phyloP scores from a whole-genome alignment of 2,888 invertebrate genomes.

The Papilio protenor region DNA sequence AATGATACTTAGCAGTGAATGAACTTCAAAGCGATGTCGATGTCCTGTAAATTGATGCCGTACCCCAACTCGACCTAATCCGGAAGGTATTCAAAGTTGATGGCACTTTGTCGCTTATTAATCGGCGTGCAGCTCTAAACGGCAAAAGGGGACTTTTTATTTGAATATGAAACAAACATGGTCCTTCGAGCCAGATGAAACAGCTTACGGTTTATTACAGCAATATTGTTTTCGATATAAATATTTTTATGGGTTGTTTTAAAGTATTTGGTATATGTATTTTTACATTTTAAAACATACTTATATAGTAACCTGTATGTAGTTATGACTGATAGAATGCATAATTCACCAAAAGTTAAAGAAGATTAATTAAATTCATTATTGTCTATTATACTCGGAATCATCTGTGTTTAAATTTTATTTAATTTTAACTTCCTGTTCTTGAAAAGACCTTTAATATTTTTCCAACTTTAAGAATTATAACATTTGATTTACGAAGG shows the following conservation, averaged over 20 bases:
- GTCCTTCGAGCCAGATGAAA: constrained; percentile 47
- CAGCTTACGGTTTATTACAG: constrained; percentile 24
- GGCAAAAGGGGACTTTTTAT: constrained; percentile 42
- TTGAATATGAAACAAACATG: constrained; percentile 46
- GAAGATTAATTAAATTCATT: no score
- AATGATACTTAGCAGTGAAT: constrained; percentile 50
- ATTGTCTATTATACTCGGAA: background rate
- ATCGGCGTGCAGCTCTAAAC: constrained; percentile 33
- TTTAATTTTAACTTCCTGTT: background rate
- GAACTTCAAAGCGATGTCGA: constrained; percentile 56
- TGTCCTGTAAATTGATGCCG: constrained; percentile 59
- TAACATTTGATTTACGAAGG: constrained; percentile 22
- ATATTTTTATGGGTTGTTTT: background rate
- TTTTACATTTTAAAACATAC: background rate
- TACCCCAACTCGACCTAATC: constrained; percentile 48
- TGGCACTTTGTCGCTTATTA: constrained; percentile 27
- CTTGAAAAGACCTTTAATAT: constrained; percentile 11
- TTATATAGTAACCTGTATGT: no score
- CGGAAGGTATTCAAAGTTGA: constrained; percentile 55
- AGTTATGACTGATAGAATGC: no score
- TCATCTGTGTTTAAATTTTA: background rate
- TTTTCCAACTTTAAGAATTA: constrained; percentile 2
- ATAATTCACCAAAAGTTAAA: no score
- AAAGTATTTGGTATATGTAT: background rate
- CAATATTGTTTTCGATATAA: constrained; percentile 24